Conservation (phyloP, 2,797 vertebrate genomes). For the Chloroceryle inda region DNA sequence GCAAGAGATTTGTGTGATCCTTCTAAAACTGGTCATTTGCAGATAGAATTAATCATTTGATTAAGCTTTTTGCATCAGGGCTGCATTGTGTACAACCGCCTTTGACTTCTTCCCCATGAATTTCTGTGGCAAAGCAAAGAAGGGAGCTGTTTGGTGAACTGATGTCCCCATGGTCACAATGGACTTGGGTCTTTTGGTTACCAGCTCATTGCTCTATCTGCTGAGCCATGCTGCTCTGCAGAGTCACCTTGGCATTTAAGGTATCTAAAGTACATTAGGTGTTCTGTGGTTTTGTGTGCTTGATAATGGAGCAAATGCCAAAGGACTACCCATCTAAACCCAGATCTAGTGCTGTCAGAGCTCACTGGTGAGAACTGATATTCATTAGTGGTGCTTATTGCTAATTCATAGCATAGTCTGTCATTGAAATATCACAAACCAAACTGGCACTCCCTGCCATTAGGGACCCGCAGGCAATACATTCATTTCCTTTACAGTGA, state of each 20-base stretch:
- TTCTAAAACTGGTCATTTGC: background rate
- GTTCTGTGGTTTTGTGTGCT: background rate
- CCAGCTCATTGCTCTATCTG: background rate
- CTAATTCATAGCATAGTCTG: background rate
- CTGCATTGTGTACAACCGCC: background rate
- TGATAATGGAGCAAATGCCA: background rate
- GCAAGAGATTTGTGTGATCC: background rate
- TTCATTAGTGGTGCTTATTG: background rate
- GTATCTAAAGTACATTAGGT: background rate
- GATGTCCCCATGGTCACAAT: rapidly evolving
- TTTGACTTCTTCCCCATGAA: background rate
- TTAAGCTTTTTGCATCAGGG: background rate
- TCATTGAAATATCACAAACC: background rate
- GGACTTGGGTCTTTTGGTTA: background rate
- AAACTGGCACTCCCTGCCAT: background rate
- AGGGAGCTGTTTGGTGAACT: background rate
- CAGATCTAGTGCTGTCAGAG: background rate
- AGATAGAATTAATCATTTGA: background rate
- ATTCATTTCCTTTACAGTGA: background rate
- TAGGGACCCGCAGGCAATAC: background rate
- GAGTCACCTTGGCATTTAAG: background rate
- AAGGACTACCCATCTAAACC: too few species aligned
- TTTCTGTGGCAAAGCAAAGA: background rate
- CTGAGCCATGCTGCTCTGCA: background rate
- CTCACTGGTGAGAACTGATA: background rate